Conservation (phyloP, 2,888 invertebrate genomes). For the Yponomeuta plumbellus region DNA sequence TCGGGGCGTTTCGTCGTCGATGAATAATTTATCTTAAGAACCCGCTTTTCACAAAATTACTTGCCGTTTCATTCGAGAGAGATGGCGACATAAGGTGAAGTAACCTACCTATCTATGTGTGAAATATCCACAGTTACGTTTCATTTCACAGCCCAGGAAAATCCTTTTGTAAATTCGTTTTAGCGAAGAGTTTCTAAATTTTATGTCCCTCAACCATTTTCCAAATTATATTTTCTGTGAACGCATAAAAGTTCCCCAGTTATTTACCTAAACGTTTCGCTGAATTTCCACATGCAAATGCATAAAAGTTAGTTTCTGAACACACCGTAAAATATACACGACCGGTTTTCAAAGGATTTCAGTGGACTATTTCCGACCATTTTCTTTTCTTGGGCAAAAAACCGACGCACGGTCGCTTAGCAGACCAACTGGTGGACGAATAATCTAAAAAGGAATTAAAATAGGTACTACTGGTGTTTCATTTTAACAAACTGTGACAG, state of each 20-base stretch:
- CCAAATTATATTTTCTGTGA: background rate
- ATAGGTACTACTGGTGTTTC: background rate
- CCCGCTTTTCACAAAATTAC: conserved; percentile 72
- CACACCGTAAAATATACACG: conserved; percentile 9
- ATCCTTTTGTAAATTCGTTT: background rate
- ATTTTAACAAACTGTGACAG: background rate
- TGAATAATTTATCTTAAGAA: conserved; percentile 75
- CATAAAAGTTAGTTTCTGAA: conserved; percentile 13
- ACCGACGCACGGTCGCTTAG: background rate
- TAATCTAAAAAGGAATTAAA: background rate
- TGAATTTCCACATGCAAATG: conserved; percentile 12
- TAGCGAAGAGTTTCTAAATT: background rate
- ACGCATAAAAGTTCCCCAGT: conserved; percentile 1
- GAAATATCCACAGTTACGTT: background rate
- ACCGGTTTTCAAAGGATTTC: conserved; percentile 11
- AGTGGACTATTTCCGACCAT: background rate
- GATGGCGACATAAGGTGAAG: conserved; percentile 33
- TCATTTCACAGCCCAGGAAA: background rate
- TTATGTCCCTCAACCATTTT: background rate
- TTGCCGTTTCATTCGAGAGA: conserved; percentile 66
- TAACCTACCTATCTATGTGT: background rate
- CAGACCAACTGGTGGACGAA: background rate
- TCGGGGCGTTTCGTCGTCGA: conserved; percentile 72
- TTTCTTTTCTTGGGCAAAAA: conserved; percentile 8
- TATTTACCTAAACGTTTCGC: conserved; percentile 9